Base-by-base conservation (phyloP, 2,113 vertebrate genomes). In the Uria lomvia region DNA sequence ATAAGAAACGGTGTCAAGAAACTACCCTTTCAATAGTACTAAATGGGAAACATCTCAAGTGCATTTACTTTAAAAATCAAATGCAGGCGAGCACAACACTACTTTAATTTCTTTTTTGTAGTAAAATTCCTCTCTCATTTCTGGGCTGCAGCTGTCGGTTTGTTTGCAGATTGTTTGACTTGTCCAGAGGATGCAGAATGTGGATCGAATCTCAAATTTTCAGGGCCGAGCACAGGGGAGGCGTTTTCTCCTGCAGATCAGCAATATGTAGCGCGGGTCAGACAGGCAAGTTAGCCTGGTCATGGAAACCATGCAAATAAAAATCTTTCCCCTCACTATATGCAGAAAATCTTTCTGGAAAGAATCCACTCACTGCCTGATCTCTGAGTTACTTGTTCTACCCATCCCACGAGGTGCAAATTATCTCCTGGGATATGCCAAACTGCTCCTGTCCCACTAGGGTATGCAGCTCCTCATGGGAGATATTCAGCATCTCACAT, bases 61-160 rank as follows among this genome's bases (percentile, higher is more conserved):
- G 47, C 62, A 86, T 86, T 94, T 80, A 74, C 55, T 88, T 74
- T 80, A 71, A 86, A 90, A 95, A 81, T 84, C 55, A 96, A 94
- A 81, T n/a, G 30, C 70, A 85, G 73, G 86, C 71, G 83, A 92
- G 36, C 29, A 88, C 36, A 52, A 93, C 59, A 53, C 10, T 30
- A 77, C 43, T 67, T 88, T 90, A 74, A 70, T 81, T 86, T 80
- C 18, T 91, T 74, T 85, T 86, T 91, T 56, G 34, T 26, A 32
- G 76, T 65, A 89, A 89, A 88, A 91, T 78, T 84, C 58, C 56
- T 66, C 59, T 81, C 55, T 91, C 22, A 49, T 71, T 92, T 91
- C 92, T 87, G 65, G 88, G 24, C 60, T 91, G 72, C 63, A 92
- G 86, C 68, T 90, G 40, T 40, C 5, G 0, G 11, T 38, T 86